Base-by-base conservation (phyloP, 2,888 invertebrate species). In the Tinea pellionella region DNA sequence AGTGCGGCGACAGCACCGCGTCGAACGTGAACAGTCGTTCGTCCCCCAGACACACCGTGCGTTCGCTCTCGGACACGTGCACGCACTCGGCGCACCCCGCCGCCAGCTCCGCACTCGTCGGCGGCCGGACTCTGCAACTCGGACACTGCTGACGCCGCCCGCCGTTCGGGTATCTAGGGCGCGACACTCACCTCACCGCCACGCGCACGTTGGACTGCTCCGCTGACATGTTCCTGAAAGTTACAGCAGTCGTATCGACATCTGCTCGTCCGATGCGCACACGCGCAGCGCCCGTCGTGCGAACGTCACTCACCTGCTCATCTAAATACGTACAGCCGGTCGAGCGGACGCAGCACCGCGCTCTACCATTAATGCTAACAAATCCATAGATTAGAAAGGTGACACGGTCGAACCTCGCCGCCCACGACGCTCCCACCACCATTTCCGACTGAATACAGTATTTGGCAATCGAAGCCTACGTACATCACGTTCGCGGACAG, bases 21-120 rank as follows among this genome's bases (percentile, higher is more conserved):
- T 99, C 97, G 84, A 96, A 99, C 19, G 98, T 98, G 87, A 98
- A 98, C 56, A 96, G 94, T 72, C 97, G 96, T 82, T 98, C 97
- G 42, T 94, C 92, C 60, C 98, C 98, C 51, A 99, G 89, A 65
- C 95, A 92, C 41, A 99, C 93, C 75, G 97, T 97, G 0, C 96
- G 97, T 70, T 97, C 97, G 47, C 93, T 94, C 0, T 94, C 93
- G 16, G 94, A 92, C 18, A 98, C 97, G 61, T 92, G 90, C 0
- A 97, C 97, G 80, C 98, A 98, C 61, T 96, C 90, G 62, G 96
- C 93, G 77, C 97, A 97, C 91, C 97, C 96, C 77, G 98, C 98
- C 63, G 98, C 94, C 68, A 95, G 90, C 82, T 99, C 98, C 15
- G 94, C 90, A 11, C 96, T 93, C 66, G 96, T 93, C 85, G 97